These are phyloP conservation scores for Neopelma chrysocephalum DNA, from an alignment of 2,797 vertebrate species.

Conservation along the genomic window DNA sequence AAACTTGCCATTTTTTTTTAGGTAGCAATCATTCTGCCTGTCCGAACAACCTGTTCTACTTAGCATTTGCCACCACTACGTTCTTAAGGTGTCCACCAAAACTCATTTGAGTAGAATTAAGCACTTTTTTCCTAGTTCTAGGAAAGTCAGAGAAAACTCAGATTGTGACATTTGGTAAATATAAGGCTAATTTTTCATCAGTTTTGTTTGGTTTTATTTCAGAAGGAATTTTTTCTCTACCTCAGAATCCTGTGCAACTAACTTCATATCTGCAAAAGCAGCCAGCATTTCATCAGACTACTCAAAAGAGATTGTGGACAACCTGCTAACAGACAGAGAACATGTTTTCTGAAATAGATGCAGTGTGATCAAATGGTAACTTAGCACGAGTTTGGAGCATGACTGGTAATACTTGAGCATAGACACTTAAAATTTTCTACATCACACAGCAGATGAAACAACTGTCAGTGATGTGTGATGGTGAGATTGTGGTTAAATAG, in stretches of 20 bases:
- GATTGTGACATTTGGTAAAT: not conserved
- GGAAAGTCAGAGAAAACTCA: not conserved
- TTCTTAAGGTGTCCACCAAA: not conserved
- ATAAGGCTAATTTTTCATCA: not conserved
- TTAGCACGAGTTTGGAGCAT: not conserved
- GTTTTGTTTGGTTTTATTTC: not conserved
- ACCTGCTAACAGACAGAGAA: not conserved
- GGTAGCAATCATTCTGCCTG: not conserved
- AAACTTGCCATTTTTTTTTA: not conserved
- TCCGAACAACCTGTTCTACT: not conserved
- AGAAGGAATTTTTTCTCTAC: not conserved
- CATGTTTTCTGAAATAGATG: not conserved
- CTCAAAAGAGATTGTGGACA: not conserved
- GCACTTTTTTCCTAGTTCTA: not conserved
- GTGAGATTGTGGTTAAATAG: not conserved
- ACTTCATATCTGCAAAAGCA: not conserved
- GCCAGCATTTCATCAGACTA: not conserved
- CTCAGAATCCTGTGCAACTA: not conserved
- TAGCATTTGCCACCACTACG: not conserved
- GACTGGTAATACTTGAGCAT: not conserved
- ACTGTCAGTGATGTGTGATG: not conserved
- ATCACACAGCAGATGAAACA: not conserved
- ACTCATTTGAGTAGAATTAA: not conserved
- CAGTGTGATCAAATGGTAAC: not conserved
- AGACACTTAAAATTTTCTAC: not conserved